phyloP scores from a whole-genome alignment of 2,888 invertebrate species.

The Homarus gammarus region DNA sequence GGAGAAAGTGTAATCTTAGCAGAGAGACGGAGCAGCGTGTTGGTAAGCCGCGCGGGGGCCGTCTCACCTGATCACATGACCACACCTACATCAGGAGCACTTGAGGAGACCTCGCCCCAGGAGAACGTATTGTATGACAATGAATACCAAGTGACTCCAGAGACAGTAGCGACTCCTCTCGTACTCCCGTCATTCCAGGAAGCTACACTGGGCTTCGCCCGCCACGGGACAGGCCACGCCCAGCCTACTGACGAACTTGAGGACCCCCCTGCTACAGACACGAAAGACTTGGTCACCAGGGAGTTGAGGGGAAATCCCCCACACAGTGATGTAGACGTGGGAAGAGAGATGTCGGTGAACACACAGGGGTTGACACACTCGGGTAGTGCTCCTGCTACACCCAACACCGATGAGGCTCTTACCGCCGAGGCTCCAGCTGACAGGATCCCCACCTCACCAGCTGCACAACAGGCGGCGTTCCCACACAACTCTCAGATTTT shows the following conservation, averaged over 20 bases:
- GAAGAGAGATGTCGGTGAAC: no score
- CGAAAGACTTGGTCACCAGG: background rate
- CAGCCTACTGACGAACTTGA: background rate
- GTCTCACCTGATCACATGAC: background rate
- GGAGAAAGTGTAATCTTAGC: background rate
- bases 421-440: background rate
- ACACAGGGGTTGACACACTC: background rate
- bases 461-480: background rate
- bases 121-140: constrained; percentile 11
- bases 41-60: background rate
- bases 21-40: background rate
- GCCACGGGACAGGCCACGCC: background rate
- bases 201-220: background rate
- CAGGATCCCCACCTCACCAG: background rate
- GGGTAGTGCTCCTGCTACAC: no score
- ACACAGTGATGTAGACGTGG: background rate
- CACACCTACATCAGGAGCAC: background rate
- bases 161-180: constrained; percentile 11
- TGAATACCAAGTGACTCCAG: constrained; percentile 58
- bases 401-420: background rate
- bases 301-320: no score
- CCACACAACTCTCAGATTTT: background rate
- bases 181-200: constrained; percentile 25
- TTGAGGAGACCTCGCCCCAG: constrained; percentile 11
- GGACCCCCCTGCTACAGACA: background rate